Evolutionary conservation across 1,140 invertebrate genomes (phyloP).

Genomic region (Sycophaga agraensis): DNA sequence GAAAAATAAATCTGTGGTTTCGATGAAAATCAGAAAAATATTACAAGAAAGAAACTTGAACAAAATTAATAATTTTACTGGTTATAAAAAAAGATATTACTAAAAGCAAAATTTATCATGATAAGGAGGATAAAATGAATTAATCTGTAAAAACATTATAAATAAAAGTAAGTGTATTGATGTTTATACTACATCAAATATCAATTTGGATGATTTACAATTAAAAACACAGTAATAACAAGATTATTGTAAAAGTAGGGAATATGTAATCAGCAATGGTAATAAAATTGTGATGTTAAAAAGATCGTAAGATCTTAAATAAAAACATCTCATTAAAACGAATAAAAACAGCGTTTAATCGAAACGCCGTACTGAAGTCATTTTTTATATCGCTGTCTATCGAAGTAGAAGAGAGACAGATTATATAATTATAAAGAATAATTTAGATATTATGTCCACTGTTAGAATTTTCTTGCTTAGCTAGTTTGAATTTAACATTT

Average conservation of each 20-base stretch:
- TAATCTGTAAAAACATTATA: too few species aligned
- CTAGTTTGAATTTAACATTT: too few species aligned
- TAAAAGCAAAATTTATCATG: too few species aligned
- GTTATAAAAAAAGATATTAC: too few species aligned
- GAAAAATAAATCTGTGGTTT: too few species aligned
- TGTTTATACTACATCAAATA: too few species aligned
- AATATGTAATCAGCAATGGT: not conserved
- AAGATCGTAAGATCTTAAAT: not conserved
- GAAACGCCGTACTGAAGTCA: not conserved
- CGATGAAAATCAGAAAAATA: too few species aligned
- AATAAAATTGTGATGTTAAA: not conserved
- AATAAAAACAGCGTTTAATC: not conserved
- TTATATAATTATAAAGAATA: not conserved
- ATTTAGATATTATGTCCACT: not conserved
- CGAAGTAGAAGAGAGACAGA: not conserved
- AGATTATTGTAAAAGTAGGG: not conserved
- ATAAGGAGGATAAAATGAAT: too few species aligned
- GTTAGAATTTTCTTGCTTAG: conserved; percentile 10
- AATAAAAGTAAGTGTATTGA: too few species aligned
- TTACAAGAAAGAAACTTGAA: too few species aligned
- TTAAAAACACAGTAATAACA: not conserved
- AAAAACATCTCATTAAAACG: not conserved
- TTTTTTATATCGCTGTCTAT: not conserved
- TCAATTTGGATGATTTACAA: not conserved
- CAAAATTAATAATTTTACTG: too few species aligned